Conservation (phyloP, 2,113 vertebrate genomes). For the Trematocara macrostoma region DNA sequence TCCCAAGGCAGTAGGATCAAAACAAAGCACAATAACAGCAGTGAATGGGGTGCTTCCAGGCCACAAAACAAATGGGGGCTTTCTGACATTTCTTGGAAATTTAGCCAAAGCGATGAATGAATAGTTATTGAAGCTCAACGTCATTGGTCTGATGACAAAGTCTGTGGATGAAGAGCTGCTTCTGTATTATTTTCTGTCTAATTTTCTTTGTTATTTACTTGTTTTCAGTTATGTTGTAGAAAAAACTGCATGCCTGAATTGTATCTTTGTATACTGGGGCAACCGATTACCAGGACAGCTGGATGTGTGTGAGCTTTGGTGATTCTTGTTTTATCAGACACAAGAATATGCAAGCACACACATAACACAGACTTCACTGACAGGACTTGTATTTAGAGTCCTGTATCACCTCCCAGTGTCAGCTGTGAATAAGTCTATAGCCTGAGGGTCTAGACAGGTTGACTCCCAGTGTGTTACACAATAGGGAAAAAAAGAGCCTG, state of each 20-base stretch:
- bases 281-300: neutral
- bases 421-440: constrained; percentile 23
- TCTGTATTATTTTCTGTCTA: neutral
- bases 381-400: neutral
- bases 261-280: neutral
- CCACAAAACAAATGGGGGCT: neutral
- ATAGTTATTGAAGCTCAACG: neutral
- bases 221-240: neutral
- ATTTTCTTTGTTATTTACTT: neutral
- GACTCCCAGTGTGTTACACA: constrained; percentile 30
- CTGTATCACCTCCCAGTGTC: constrained; percentile 6
- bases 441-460: constrained; percentile 47
- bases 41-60: neutral
- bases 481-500: neutral
- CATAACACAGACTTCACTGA: neutral
- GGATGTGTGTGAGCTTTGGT: neutral
- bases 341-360: neutral
- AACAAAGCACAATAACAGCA: neutral
- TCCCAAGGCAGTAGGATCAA: neutral
- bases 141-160: constrained; percentile 12
- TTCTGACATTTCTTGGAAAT: constrained; percentile 5
- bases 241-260: neutral
- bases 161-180: constrained; percentile 4
- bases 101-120: neutral
- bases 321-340: constrained; percentile 17